Base-by-base conservation (phyloP, 1,140 invertebrate genomes). In the Asobara japonica region DNA sequence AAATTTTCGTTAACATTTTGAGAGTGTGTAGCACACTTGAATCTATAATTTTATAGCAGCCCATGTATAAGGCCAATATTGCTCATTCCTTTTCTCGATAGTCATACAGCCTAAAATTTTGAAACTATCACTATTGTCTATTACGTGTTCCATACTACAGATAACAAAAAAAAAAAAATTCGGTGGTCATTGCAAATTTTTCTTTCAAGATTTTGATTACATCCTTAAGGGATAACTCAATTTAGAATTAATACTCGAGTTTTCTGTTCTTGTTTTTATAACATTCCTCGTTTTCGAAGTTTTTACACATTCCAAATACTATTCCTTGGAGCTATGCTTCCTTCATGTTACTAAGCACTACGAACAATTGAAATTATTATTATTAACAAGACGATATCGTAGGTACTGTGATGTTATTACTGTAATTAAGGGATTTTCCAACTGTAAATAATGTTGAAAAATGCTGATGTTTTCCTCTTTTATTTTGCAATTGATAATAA, bases 201-300 rank as follows among this genome's bases (percentile, higher is more conserved):
- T n/a, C n/a, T n/a, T n/a, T n/a, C n/a, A n/a, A n/a, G n/a, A n/a
- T n/a, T n/a, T n/a, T n/a, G n/a, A n/a, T n/a, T n/a, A n/a, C n/a
- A n/a, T n/a, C n/a, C n/a, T n/a, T n/a, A n/a, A n/a, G n/a, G n/a
- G n/a, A n/a, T n/a, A n/a, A n/a, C n/a, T n/a, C 18, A 45, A 13
- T 45, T 4, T 16, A 45, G 41, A 45, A 45, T 16, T 45, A 45
- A 3, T 1, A 38, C 10, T 45, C 4, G 41, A 7, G n/a, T 2
- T 45, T 45, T 16, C 13, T 16, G n/a, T 18, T 45, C 41, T 41
- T 13, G 72, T 75, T 66, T 72, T 65, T n/a, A 10, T 31, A 16
- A 18, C 3, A 16, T 16, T 45, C n/a, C n/a, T 13, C 18, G 36
- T 38, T 38, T n/a, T 38, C n/a, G n/a, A 16, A 45, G n/a, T 45